A percentile compares a stretch with the other conserved stretches of the same genome.
Conservation (phyloP, 1,140 invertebrate genomes). For the Drosophila kikkawai region DNA sequence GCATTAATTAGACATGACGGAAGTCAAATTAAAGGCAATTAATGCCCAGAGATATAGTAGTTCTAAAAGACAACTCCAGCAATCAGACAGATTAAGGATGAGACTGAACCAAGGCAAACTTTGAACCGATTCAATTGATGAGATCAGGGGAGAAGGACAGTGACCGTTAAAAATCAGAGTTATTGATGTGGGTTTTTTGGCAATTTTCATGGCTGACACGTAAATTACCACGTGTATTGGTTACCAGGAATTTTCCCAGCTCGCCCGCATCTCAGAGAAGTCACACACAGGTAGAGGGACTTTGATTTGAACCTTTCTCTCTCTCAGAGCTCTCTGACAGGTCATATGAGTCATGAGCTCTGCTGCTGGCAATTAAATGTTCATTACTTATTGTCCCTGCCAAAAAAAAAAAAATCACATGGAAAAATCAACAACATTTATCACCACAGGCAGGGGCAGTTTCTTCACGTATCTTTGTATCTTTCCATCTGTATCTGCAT, state of each 20-base stretch:
- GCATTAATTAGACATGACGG: slow-evolving; percentile 74
- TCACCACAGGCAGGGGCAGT: slow-evolving; percentile 8
- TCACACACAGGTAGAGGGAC: slow-evolving; percentile 32
- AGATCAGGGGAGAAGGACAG: slow-evolving; percentile 8
- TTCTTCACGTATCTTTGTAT: slow-evolving; percentile 3
- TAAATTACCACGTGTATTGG: neutral
- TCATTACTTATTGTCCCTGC: slow-evolving; percentile 39
- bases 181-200: slow-evolving; percentile 51
- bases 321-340: slow-evolving; percentile 1
- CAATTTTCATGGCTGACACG: slow-evolving; percentile 49
- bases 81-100: slow-evolving; percentile 30
- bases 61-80: slow-evolving; percentile 19
- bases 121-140: slow-evolving; percentile 31
- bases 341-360: slow-evolving; percentile 42
- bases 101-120: slow-evolving; percentile 21
- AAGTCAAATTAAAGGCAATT: slow-evolving; percentile 80
- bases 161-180: slow-evolving; percentile 7
- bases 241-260: slow-evolving; percentile 61
- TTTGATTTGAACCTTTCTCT: slow-evolving; percentile 28
- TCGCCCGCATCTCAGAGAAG: slow-evolving; percentile 46
- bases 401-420: slow-evolving; percentile 46
- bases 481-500: slow-evolving; percentile 19
- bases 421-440: slow-evolving; percentile 42
- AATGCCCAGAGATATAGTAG: slow-evolving; percentile 51
- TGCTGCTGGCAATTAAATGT: slow-evolving; percentile 64